phyloP scores from a whole-genome alignment of 2,797 vertebrate species.

The Macropodus opercularis region DNA sequence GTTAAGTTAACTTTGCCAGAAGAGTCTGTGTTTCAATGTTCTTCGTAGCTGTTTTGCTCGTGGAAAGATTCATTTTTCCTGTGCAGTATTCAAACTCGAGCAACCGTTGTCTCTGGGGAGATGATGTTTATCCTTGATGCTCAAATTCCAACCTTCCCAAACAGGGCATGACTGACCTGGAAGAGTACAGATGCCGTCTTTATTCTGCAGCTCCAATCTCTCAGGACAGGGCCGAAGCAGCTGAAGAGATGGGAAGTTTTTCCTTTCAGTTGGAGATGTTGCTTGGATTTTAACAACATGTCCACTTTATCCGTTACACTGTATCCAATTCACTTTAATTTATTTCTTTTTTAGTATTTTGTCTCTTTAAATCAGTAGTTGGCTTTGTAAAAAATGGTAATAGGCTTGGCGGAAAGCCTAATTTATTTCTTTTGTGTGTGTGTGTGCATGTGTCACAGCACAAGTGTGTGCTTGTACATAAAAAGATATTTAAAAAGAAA shows the following conservation, averaged over 20 bases:
- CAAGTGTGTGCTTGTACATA: constrained; percentile 47
- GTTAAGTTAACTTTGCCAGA: constrained; percentile 65
- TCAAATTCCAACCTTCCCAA: constrained; percentile 82
- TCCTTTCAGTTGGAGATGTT: constrained; percentile 78
- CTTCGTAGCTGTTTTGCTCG: constrained; percentile 70
- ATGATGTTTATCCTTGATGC: constrained; percentile 82
- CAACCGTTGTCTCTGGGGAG: constrained; percentile 71
- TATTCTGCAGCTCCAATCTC: constrained; percentile 79
- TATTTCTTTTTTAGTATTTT: constrained; percentile 86
- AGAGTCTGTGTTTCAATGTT: constrained; percentile 47
- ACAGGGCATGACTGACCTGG: constrained; percentile 79
- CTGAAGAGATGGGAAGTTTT: constrained; percentile 80
- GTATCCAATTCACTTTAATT: constrained; percentile 92
- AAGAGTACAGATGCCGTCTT: constrained; percentile 82
- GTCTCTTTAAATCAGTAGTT: constrained; percentile 87
- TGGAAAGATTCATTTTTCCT: constrained; percentile 68
- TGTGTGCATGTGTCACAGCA: constrained; percentile 67
- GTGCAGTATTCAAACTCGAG: constrained; percentile 72
- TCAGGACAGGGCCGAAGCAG: constrained; percentile 81
- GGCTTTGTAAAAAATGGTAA: constrained; percentile 86
- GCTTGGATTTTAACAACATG: constrained; percentile 90
- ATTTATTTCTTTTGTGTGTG: constrained; percentile 65
- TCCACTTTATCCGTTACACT: constrained; percentile 84
- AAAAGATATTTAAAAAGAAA: constrained; percentile 12
- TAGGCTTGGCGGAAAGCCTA: constrained; percentile 84